Conservation (phyloP, 2,888 invertebrate species). For the Cancer borealis region DNA sequence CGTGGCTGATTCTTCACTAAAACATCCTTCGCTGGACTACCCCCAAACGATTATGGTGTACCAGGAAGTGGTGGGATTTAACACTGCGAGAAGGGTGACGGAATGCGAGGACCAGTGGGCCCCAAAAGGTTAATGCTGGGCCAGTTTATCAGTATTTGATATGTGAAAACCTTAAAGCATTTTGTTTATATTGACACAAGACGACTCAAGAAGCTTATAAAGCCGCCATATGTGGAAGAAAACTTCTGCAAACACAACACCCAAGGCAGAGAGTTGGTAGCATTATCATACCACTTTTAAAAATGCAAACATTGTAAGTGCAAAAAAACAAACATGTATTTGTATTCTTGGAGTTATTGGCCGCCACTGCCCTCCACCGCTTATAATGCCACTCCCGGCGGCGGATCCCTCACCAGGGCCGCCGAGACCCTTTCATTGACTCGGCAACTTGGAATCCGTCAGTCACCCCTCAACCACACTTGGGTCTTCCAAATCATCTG, state of each 20-base stretch:
- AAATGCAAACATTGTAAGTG: neutral
- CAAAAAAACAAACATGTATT: neutral
- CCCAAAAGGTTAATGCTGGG: neutral
- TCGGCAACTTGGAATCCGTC: neutral
- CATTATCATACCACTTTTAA: neutral
- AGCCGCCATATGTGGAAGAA: neutral
- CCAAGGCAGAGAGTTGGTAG: neutral
- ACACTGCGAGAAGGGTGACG: neutral
- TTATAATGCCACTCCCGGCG: neutral
- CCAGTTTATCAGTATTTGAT: neutral
- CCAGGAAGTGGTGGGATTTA: neutral
- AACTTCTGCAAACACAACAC: neutral
- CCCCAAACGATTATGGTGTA: neutral
- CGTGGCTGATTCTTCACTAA: neutral
- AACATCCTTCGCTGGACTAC: neutral
- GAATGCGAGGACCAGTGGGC: neutral
- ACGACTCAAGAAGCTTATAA: too few species aligned
- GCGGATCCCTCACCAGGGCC: neutral
- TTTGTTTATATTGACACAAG: neutral
- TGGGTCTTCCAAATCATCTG: neutral
- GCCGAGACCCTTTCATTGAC: conserved; percentile 26
- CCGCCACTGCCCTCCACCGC: neutral
- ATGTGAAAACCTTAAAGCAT: neutral
- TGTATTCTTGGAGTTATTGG: neutral
- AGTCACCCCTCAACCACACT: conserved; percentile 4